phyloP scores from a whole-genome alignment of 1,140 invertebrate species.

The Drosophila pseudoobscura region DNA sequence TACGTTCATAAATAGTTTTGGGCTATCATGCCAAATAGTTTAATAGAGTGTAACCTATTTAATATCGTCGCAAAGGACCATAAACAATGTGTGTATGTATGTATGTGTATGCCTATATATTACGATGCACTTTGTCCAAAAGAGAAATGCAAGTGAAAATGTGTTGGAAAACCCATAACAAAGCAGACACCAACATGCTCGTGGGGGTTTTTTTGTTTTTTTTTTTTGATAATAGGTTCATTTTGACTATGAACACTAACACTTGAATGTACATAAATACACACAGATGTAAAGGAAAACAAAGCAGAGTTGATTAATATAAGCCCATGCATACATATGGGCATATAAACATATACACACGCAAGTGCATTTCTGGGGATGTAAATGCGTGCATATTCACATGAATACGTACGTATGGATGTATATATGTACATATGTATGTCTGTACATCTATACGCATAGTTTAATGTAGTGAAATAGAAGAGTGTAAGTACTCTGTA shows the following conservation, averaged over 20 bases:
- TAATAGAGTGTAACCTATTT: slow-evolving; percentile 7
- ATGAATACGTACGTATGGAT: neutral
- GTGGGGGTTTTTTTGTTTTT: no score
- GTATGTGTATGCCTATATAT: slow-evolving; percentile 32
- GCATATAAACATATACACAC: slow-evolving; percentile 7
- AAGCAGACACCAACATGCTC: no score
- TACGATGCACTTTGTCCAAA: slow-evolving; percentile 54
- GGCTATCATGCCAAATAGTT: slow-evolving; percentile 16
- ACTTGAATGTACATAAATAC: slow-evolving; percentile 29
- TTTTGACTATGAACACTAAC: neutral
- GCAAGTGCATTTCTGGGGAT: slow-evolving; percentile 9
- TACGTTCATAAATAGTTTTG: slow-evolving; percentile 15
- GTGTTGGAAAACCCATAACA: no score
- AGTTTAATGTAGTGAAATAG: no score
- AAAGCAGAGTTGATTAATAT: slow-evolving; percentile 51
- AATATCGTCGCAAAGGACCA: neutral
- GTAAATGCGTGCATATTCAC: slow-evolving; percentile 1
- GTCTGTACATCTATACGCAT: neutral
- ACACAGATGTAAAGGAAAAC: slow-evolving; percentile 45
- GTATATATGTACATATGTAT: slow-evolving; percentile 11
- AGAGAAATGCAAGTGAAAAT: slow-evolving; percentile 47
- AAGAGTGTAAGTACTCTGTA: no score
- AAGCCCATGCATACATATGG: slow-evolving; percentile 18
- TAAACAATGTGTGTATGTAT: slow-evolving; percentile 39
- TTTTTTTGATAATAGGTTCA: no score